Base-by-base conservation (phyloP, 92 coral and sea anemone species). In the Meandrina meandrites region DNA sequence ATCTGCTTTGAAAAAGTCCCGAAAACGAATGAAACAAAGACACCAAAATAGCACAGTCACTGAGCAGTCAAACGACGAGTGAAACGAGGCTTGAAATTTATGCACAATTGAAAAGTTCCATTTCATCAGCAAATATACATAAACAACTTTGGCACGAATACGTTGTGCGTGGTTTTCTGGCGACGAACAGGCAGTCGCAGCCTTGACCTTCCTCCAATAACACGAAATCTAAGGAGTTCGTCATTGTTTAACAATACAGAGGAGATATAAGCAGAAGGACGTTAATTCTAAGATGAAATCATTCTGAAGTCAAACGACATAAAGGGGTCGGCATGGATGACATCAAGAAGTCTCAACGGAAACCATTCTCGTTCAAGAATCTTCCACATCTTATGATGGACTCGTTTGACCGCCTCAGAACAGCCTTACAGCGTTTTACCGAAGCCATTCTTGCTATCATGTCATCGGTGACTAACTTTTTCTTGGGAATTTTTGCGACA, bases 61-160 rank as follows among this genome's bases (percentile, higher is more conserved):
- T n/a, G n/a, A 73, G 28, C 10, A 32, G 48, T 3, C 11, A 35
- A 57, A 19, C 0, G 24, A 14, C 42, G 21, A 81, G 53, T n/a
- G 84, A 66, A 67, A 71, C 68, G 50, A 71, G 32, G 86, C 79
- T 48, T 48, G 30, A 70, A 83, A 71, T 83, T 83, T 31, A 83
- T 83, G 78, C 79, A 22, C 45, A 70, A 45, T n/a, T 42, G 57
- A 60, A 42, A 58, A 16, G 15, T 14, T 50, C 18, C 31, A 28
- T 78, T 53, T 22, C 31, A 79, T 79, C 48, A 57, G 18, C 45
- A 56, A 12, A 36, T 31, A 45, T 32, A 72, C 76, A 72, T 18
- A 12, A 62, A 4, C 37, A 24, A 81, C 24, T 72, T 62, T 27
- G n/a, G 71, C n/a, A 27, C 71, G 68, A 22, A n/a, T 28, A 28